These are phyloP conservation scores for Microtus pennsylvanicus DNA, from an alignment of 2,113 vertebrate species.

Conservation along the genomic window DNA sequence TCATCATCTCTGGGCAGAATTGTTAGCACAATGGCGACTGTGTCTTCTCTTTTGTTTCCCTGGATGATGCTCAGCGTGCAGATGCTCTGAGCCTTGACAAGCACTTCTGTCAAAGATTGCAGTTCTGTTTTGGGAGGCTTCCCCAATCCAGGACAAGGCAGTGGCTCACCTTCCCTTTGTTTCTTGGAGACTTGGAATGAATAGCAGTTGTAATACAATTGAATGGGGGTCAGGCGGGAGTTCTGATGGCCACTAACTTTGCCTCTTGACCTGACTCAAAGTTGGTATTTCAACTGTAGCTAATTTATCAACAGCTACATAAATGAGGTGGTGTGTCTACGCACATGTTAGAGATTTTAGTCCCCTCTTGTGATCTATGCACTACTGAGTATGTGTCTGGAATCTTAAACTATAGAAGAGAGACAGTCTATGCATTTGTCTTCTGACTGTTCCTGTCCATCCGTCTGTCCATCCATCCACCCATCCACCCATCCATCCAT, in stretches of 20 bases:
- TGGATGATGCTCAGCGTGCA: slow-evolving; percentile 41
- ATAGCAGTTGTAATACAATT: slow-evolving; percentile 4
- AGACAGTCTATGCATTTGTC: neutral
- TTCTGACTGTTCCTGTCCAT: neutral
- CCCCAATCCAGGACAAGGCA: slow-evolving; percentile 20
- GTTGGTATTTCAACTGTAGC: slow-evolving; percentile 44
- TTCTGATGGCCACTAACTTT: slow-evolving; percentile 44
- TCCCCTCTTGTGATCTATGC: neutral
- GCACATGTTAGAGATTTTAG: slow-evolving; percentile 19
- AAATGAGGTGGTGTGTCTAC: neutral
- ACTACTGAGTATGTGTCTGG: neutral
- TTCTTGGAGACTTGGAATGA: slow-evolving; percentile 54
- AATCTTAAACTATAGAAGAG: neutral
- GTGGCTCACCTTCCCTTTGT: slow-evolving; percentile 18
- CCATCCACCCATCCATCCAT: neutral
- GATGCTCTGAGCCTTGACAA: slow-evolving; percentile 56
- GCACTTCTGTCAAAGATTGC: slow-evolving; percentile 8
- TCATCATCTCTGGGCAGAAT: slow-evolving; percentile 14
- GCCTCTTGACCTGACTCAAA: slow-evolving; percentile 15
- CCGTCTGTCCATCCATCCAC: neutral
- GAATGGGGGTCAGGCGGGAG: slow-evolving; percentile 2
- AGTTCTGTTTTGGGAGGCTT: neutral
- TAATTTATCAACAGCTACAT: slow-evolving; percentile 18
- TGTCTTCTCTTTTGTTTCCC: slow-evolving; percentile 16
- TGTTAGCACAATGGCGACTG: neutral